These are phyloP conservation scores for Rhagoletis pomonella DNA, from an alignment of 1,140 invertebrate species.

Conservation along the genomic window DNA sequence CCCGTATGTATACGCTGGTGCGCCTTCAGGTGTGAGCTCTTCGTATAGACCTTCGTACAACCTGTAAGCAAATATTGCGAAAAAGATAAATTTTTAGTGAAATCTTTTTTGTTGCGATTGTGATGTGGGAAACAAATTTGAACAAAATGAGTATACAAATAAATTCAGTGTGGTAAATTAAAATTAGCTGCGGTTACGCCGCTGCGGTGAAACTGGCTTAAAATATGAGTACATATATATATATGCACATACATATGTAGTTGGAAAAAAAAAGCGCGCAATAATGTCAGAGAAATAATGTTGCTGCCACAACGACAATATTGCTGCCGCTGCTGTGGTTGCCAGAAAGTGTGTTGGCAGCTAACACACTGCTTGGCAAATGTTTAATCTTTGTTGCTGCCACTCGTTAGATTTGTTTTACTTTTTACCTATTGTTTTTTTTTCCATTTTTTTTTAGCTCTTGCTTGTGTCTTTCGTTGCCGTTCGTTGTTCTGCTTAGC, in stretches of 20 bases:
- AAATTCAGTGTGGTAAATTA: conserved; percentile 38
- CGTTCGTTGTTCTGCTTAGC: not conserved
- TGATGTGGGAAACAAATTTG: conserved; percentile 6
- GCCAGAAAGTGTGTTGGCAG: conserved; percentile 25
- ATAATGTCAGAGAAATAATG: not conserved
- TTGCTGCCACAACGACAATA: conserved; percentile 20
- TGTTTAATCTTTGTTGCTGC: conserved; percentile 45
- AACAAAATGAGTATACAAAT: conserved; percentile 22
- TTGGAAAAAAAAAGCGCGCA: not conserved
- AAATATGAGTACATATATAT: not conserved
- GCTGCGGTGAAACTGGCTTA: not conserved
- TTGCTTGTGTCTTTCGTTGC: not conserved
- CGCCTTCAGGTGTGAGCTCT: conserved; percentile 98
- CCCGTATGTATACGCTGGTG: conserved; percentile 99
- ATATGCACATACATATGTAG: no score
- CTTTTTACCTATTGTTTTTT: not conserved
- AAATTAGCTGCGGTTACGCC: conserved; percentile 40
- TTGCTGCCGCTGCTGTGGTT: not conserved
- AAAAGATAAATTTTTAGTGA: conserved; percentile 29
- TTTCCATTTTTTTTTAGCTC: not conserved
- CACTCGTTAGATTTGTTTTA: conserved; percentile 32
- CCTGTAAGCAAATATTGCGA: conserved; percentile 79
- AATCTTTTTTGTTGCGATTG: not conserved
- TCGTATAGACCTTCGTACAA: conserved; percentile 98
- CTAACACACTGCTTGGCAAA: conserved; percentile 45